A percentile compares a stretch with the other conserved stretches of the same genome.
Conservation (phyloP, 1,140 invertebrate genomes). For the Eupeodes corollae region DNA sequence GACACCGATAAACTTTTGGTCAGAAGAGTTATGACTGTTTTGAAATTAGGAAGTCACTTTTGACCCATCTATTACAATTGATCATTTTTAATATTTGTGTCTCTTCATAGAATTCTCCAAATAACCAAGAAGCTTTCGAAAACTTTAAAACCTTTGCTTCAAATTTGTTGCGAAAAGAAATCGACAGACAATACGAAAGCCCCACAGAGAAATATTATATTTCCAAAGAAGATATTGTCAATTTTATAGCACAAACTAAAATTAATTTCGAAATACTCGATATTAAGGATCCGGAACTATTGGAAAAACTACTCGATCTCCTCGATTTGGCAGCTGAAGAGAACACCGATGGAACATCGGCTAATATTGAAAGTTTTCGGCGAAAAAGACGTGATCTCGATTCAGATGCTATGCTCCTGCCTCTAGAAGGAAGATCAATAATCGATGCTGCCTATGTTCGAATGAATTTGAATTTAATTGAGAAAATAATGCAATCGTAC, state of each 20-base stretch:
- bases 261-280: not conserved
- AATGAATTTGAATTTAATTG: not conserved
- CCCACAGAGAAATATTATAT: not conserved
- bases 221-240: not conserved
- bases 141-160: not conserved
- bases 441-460: too few species aligned
- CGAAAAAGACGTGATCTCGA: not conserved
- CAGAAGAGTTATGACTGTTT: too few species aligned
- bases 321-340: not conserved
- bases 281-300: not conserved
- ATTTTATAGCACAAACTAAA: not conserved
- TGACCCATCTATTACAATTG: too few species aligned
- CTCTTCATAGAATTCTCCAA: too few species aligned
- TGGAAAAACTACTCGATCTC: not conserved
- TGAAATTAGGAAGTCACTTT: too few species aligned
- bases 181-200: not conserved
- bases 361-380: too few species aligned
- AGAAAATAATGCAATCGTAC: not conserved
- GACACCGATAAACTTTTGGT: too few species aligned
- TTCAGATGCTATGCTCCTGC: not conserved
- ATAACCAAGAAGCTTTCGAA: not conserved
- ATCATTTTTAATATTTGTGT: too few species aligned
- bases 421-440: not conserved
- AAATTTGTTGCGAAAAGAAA: not conserved
- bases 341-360: not conserved